Percentiles rank a stretch among this genome's conserved stretches.
These are phyloP conservation scores for Chlorops oryzae DNA, from an alignment of 1,140 invertebrate genomes.

Conservation along the genomic window DNA sequence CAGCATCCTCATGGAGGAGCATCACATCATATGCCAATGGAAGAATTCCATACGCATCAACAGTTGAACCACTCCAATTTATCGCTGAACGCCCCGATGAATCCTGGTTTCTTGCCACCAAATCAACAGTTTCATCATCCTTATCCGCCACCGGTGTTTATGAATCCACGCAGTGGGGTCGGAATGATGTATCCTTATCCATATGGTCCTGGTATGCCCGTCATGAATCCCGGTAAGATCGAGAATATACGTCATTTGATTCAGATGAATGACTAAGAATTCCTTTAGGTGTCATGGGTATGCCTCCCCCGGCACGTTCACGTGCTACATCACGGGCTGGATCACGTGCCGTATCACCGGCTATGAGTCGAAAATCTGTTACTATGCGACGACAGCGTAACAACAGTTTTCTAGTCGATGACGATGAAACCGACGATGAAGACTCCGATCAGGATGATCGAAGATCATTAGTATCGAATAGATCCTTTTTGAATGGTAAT, in stretches of 20 bases:
- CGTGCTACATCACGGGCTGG: constrained; percentile 50
- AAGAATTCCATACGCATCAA: constrained; percentile 48
- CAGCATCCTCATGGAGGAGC: constrained; percentile 23
- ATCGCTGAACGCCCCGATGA: constrained; percentile 56
- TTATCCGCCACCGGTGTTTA: constrained; percentile 45
- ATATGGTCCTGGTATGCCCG: constrained; percentile 30
- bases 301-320: constrained; percentile 40
- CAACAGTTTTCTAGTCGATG: constrained; percentile 48
- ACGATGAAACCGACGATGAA: constrained; percentile 52
- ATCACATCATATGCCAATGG: constrained; percentile 14
- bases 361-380: constrained; percentile 60
- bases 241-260: too few relatives aligned
- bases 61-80: constrained; percentile 61
- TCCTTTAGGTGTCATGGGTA: constrained; percentile 31
- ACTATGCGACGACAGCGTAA: constrained; percentile 46
- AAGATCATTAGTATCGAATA: constrained; percentile 47
- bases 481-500: constrained; percentile 38
- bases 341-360: constrained; percentile 61
- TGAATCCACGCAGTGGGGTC: constrained; percentile 39
- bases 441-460: constrained; percentile 54
- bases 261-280: too few relatives aligned
- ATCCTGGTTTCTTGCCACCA: constrained; percentile 47
- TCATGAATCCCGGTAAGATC: constrained; percentile 39
- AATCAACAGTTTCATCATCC: constrained; percentile 29
- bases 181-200: constrained; percentile 39